phyloP scores from a whole-genome alignment of 2,888 invertebrate species.

The Tryphoninae sp. region DNA sequence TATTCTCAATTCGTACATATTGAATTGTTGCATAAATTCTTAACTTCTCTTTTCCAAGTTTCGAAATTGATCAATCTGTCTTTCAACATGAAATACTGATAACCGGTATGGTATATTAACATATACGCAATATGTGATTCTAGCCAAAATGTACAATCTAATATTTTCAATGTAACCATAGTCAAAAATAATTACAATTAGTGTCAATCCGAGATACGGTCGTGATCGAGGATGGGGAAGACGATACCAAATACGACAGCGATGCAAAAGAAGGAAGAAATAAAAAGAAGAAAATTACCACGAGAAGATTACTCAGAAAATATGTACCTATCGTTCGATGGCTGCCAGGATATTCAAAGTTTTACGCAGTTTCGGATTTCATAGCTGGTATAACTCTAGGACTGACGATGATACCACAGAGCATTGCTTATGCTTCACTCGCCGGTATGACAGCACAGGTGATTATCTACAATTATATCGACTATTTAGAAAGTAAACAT shows the following conservation, averaged over 20 bases:
- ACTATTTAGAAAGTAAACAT: neutral
- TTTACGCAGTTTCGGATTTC: slow-evolving; percentile 88
- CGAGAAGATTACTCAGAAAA: slow-evolving; percentile 64
- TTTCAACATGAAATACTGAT: no score
- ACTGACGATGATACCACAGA: slow-evolving; percentile 95
- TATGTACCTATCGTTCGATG: slow-evolving; percentile 85
- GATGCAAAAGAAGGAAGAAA: slow-evolving; percentile 6
- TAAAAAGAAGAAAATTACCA: slow-evolving; percentile 12
- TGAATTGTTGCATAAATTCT: no score
- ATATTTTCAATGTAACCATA: slow-evolving; percentile 2
- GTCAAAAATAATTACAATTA: slow-evolving; percentile 31
- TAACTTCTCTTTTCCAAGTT: no score
- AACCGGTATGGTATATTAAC: no score
- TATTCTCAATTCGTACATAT: no score
- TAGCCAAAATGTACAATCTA: neutral
- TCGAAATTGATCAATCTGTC: no score
- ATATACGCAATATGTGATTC: neutral
- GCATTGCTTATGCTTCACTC: slow-evolving; percentile 94
- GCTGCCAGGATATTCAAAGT: slow-evolving; percentile 87
- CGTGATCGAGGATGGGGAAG: slow-evolving; percentile 54
- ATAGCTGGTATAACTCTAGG: slow-evolving; percentile 95
- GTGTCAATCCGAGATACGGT: slow-evolving; percentile 53
- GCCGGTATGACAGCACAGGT: slow-evolving; percentile 92
- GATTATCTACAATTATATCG: slow-evolving; percentile 42
- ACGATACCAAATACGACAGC: slow-evolving; percentile 11